A percentile compares a stretch with the other conserved stretches of the same genome.
These are phyloP conservation scores for Cecropterus lyciades DNA, from an alignment of 1,140 invertebrate species.

Conservation along the genomic window DNA sequence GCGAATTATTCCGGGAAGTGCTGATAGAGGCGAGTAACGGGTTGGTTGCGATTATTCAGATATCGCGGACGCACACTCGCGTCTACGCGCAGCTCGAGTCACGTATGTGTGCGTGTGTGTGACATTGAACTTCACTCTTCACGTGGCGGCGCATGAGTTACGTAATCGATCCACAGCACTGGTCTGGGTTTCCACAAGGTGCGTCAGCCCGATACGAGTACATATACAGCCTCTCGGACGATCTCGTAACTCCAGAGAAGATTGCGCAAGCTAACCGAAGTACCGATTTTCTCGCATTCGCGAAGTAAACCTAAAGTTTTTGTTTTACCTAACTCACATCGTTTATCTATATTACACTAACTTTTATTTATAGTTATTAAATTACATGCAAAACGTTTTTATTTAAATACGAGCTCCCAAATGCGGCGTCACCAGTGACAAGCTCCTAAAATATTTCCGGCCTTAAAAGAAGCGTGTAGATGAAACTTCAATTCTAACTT, in stretches of 20 bases:
- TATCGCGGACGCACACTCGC: slow-evolving; percentile 57
- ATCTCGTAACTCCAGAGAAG: neutral
- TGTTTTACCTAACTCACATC: too few species aligned
- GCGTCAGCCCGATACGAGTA: slow-evolving; percentile 6
- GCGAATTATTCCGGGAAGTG: slow-evolving; percentile 80
- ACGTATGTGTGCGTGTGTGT: slow-evolving; percentile 62
- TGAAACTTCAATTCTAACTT: too few species aligned
- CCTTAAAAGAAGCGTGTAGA: too few species aligned
- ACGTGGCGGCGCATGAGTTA: slow-evolving; percentile 75
- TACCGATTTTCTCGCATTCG: too few species aligned
- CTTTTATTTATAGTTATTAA: too few species aligned
- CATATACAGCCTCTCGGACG: neutral
- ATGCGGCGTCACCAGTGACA: too few species aligned
- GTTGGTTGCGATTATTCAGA: slow-evolving; percentile 74
- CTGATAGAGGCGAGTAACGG: slow-evolving; percentile 78
- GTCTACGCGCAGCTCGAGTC: slow-evolving; percentile 29
- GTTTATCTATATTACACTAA: too few species aligned
- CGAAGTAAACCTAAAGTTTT: too few species aligned
- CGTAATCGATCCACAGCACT: slow-evolving; percentile 59
- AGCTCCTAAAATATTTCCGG: too few species aligned
- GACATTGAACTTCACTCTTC: slow-evolving; percentile 83
- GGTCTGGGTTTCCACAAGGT: slow-evolving; percentile 31
- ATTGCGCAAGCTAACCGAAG: neutral
- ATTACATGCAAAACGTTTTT: too few species aligned
- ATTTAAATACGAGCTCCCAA: too few species aligned